A percentile compares a stretch with the other conserved stretches of the same genome.
phyloP scores from a whole-genome alignment of 2,888 invertebrate genomes.

The Tetragnatha montana region DNA sequence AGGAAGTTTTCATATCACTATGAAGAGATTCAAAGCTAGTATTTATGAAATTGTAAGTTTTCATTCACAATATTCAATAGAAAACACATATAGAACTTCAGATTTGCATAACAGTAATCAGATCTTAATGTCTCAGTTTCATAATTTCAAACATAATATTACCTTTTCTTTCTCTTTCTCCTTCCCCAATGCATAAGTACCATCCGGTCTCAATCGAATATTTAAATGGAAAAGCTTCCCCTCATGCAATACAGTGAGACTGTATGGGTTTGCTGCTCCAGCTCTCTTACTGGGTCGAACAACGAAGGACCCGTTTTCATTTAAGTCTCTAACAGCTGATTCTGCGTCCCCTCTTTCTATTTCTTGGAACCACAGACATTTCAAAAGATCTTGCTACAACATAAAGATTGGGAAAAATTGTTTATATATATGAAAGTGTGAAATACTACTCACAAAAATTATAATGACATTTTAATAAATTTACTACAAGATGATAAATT shows the following conservation, averaged over 20 bases:
- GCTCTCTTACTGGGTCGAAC: slow-evolving; percentile 73
- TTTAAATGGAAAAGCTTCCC: slow-evolving; percentile 73
- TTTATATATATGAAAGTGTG: too few species aligned
- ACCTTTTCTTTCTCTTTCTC: slow-evolving; percentile 74
- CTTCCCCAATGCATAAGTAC: slow-evolving; percentile 73
- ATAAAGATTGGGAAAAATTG: background rate
- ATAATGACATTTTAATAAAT: too few species aligned
- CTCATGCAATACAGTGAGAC: slow-evolving; percentile 72
- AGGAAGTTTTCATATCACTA: too few species aligned
- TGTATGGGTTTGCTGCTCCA: slow-evolving; percentile 73
- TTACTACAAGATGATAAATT: too few species aligned
- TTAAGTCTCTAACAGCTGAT: slow-evolving; percentile 62
- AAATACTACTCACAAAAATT: too few species aligned
- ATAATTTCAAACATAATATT: background rate
- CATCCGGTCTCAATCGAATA: slow-evolving; percentile 72
- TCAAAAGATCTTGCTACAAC: slow-evolving; percentile 31
- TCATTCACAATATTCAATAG: too few species aligned
- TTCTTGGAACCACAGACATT: slow-evolving; percentile 73
- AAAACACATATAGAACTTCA: too few species aligned
- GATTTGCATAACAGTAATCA: too few species aligned
- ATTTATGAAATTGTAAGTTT: background rate
- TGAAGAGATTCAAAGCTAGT: background rate
- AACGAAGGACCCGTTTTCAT: slow-evolving; percentile 72
- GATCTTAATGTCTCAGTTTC: too few species aligned
- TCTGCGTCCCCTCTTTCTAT: slow-evolving; percentile 73